Conservation (phyloP, 1,140 invertebrate genomes). For the Cydia splendana region DNA sequence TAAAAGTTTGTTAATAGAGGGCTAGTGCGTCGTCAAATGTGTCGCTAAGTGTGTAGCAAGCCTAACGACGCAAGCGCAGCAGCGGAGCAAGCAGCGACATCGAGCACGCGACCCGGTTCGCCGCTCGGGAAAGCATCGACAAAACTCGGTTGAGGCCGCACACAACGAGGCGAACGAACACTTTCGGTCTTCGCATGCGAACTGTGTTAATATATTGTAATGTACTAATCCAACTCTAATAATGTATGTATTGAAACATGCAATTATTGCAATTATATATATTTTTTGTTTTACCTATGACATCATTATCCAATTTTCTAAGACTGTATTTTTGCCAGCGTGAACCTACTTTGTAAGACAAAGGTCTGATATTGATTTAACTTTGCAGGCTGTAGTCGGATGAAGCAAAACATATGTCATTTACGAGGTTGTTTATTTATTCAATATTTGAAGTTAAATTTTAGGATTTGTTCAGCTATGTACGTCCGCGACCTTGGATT, state of each 20-base stretch:
- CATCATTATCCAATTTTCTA: not conserved
- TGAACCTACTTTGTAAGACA: not conserved
- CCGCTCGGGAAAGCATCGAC: slow-evolving; percentile 78
- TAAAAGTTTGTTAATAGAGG: not conserved
- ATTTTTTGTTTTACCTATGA: not conserved
- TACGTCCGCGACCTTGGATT: slow-evolving; percentile 65
- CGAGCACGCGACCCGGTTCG: slow-evolving; percentile 78
- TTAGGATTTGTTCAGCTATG: slow-evolving; percentile 57
- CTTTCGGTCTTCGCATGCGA: slow-evolving; percentile 56
- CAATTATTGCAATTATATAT: not conserved
- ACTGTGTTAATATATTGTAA: slow-evolving; percentile 40
- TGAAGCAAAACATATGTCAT: slow-evolving; percentile 11
- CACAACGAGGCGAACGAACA: slow-evolving; percentile 61
- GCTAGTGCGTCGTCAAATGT: not conserved
- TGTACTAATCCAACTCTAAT: not conserved
- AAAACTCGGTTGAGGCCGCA: slow-evolving; percentile 79
- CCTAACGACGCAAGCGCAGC: slow-evolving; percentile 54
- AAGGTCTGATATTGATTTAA: slow-evolving; percentile 6
- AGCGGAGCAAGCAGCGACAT: slow-evolving; percentile 50
- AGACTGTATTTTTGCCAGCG: not conserved
- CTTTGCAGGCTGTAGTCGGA: not conserved
- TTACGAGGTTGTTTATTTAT: slow-evolving; percentile 33
- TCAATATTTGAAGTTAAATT: slow-evolving; percentile 49
- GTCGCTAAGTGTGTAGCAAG: slow-evolving; percentile 41
- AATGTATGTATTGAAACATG: not conserved